phyloP scores from a whole-genome alignment of 2,113 vertebrate species.

The Toxotes jaculatrix region DNA sequence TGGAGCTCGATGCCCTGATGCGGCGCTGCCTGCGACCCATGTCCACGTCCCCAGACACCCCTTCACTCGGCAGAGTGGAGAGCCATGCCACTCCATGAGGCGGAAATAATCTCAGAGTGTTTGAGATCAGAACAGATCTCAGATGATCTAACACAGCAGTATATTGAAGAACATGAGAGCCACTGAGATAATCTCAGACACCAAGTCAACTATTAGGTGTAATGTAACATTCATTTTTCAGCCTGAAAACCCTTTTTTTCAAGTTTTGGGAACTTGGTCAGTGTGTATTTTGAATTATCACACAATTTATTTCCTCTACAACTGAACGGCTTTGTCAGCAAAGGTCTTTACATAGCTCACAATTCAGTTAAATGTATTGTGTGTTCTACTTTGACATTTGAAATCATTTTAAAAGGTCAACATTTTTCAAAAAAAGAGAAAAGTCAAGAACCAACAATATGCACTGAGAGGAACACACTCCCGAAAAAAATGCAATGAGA shows the following conservation, averaged over 20 bases:
- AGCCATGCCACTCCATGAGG: slow-evolving; percentile 45
- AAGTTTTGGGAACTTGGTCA: neutral
- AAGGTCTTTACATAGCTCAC: neutral
- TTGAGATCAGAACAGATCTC: slow-evolving; percentile 35
- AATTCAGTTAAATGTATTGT: neutral
- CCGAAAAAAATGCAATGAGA: neutral
- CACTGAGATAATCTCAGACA: slow-evolving; percentile 1
- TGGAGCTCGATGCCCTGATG: slow-evolving; percentile 72
- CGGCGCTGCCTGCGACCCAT: slow-evolving; percentile 57
- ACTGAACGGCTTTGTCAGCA: neutral
- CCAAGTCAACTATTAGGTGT: neutral
- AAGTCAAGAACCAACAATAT: neutral
- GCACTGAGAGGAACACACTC: neutral
- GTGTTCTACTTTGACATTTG: neutral
- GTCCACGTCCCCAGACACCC: slow-evolving; percentile 66
- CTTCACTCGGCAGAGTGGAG: slow-evolving; percentile 58
- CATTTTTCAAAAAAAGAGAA: neutral
- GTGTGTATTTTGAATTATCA: neutral
- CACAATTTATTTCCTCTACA: neutral
- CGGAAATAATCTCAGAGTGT: slow-evolving; percentile 47
- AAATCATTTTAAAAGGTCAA: neutral
- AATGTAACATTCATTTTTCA: neutral
- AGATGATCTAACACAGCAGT: slow-evolving; percentile 32
- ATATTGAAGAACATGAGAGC: neutral
- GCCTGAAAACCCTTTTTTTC: neutral